Conservation (phyloP, 2,797 vertebrate species). For the Arnoldichthys spilopterus region DNA sequence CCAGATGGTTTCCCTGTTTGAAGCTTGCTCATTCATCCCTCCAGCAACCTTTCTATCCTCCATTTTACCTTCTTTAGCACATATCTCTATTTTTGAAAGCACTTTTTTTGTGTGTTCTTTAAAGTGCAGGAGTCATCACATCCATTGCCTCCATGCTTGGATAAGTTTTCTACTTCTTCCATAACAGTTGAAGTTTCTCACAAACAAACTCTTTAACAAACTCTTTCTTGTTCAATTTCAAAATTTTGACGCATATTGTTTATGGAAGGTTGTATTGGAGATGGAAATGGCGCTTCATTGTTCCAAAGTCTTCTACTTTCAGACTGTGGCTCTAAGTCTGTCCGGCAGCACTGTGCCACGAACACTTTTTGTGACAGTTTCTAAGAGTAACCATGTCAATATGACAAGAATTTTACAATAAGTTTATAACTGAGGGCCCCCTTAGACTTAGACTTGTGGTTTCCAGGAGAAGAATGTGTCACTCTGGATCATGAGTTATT, state of each 20-base stretch:
- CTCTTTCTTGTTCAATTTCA: conserved; percentile 23
- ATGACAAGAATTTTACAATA: conserved; percentile 2
- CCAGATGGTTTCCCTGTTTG: conserved; percentile 61
- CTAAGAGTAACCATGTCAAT: neutral
- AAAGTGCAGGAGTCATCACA: neutral
- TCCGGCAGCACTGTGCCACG: conserved; percentile 27
- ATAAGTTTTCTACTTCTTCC: neutral
- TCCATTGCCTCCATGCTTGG: neutral
- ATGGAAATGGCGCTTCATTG: conserved; percentile 15
- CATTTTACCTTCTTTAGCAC: conserved; percentile 42
- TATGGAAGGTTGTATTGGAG: conserved; percentile 3
- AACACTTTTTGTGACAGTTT: neutral
- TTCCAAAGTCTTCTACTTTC: conserved; percentile 29
- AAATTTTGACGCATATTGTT: conserved; percentile 39
- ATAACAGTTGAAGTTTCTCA: neutral
- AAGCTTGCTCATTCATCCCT: conserved; percentile 51
- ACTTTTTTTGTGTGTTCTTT: neutral
- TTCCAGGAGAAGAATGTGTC: neutral
- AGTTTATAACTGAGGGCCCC: neutral
- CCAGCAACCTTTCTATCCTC: conserved; percentile 41
- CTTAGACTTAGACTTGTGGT: conserved; percentile 12
- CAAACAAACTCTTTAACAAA: conserved; percentile 13
- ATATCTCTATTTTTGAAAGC: neutral
- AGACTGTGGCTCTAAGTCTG: conserved; percentile 4
- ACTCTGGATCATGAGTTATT: conserved; percentile 3